Percentiles rank a stretch among this genome's conserved stretches.
Conservation (phyloP, 2,113 vertebrate species). For the Hiodon tergisus region DNA sequence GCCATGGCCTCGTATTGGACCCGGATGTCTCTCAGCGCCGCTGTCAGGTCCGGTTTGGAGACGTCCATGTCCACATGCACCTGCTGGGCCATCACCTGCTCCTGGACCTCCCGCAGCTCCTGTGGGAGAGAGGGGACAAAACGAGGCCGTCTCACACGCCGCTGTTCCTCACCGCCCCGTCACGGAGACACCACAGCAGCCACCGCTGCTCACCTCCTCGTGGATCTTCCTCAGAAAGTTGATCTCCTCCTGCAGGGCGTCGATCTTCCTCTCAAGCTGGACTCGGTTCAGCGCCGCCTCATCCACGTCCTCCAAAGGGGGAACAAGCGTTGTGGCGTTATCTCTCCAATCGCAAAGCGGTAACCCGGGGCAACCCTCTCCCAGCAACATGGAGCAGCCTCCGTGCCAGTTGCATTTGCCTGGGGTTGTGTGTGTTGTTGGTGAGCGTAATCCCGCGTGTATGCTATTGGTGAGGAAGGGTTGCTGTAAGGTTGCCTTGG, state of each 20-base stretch:
- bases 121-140: slow-evolving; percentile 33
- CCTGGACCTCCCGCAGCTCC: slow-evolving; percentile 80
- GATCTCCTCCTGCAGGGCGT: slow-evolving; percentile 84
- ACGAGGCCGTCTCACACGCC: no score
- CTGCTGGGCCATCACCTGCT: slow-evolving; percentile 73
- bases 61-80: slow-evolving; percentile 75
- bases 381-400: no score
- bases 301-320: slow-evolving; percentile 74
- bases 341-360: background rate
- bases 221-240: slow-evolving; percentile 83
- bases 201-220: slow-evolving; percentile 67
- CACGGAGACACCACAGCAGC: no score
- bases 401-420: no score
- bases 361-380: background rate
- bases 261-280: slow-evolving; percentile 80
- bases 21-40: slow-evolving; percentile 80
- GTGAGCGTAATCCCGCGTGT: no score
- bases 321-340: background rate
- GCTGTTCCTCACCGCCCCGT: no score
- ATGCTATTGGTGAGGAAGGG: no score
- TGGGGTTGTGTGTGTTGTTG: no score
- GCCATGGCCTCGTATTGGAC: slow-evolving; percentile 82
- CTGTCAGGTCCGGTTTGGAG: slow-evolving; percentile 79
- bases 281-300: slow-evolving; percentile 77
- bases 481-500: no score